Conservation (phyloP, 2,797 vertebrate species). For the Pseudomugil gertrudae region DNA sequence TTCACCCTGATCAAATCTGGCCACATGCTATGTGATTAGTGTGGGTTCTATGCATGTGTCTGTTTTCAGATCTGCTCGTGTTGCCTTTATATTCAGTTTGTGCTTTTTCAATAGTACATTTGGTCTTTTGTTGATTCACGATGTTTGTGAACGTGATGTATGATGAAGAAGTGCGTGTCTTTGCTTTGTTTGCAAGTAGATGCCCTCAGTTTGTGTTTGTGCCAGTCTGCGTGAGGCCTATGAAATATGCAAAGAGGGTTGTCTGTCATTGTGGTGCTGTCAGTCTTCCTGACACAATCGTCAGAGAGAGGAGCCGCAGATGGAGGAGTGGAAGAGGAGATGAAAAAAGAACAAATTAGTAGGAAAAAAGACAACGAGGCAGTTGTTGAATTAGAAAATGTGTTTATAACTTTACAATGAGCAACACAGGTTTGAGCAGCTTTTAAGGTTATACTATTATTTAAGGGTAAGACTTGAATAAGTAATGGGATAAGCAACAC, state of each 20-base stretch:
- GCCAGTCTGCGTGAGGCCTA: slow-evolving; percentile 48
- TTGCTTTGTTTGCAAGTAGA: slow-evolving; percentile 9
- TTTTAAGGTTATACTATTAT: neutral
- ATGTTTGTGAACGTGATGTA: slow-evolving; percentile 3
- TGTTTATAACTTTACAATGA: slow-evolving; percentile 5
- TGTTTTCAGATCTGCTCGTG: slow-evolving; percentile 21
- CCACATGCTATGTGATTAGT: slow-evolving; percentile 27
- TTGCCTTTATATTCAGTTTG: slow-evolving; percentile 16
- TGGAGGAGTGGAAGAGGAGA: slow-evolving; percentile 46
- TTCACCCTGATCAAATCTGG: slow-evolving; percentile 32
- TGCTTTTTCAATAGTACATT: slow-evolving; percentile 5
- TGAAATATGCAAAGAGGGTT: slow-evolving; percentile 60
- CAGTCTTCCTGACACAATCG: slow-evolving; percentile 61
- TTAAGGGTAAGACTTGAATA: neutral
- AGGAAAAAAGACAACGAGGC: slow-evolving; percentile 31
- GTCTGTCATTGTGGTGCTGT: slow-evolving; percentile 65
- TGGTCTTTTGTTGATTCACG: slow-evolving; percentile 9
- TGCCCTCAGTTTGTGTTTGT: slow-evolving; percentile 21
- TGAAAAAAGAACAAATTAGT: slow-evolving; percentile 36
- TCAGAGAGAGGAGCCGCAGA: slow-evolving; percentile 42
- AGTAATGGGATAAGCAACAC: neutral
- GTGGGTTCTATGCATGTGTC: slow-evolving; percentile 10
- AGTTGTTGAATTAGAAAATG: slow-evolving; percentile 47
- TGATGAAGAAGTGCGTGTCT: slow-evolving; percentile 6
- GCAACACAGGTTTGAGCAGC: neutral